Base-by-base conservation (phyloP, 2,888 invertebrate genomes). In the Diloba caeruleocephala region DNA sequence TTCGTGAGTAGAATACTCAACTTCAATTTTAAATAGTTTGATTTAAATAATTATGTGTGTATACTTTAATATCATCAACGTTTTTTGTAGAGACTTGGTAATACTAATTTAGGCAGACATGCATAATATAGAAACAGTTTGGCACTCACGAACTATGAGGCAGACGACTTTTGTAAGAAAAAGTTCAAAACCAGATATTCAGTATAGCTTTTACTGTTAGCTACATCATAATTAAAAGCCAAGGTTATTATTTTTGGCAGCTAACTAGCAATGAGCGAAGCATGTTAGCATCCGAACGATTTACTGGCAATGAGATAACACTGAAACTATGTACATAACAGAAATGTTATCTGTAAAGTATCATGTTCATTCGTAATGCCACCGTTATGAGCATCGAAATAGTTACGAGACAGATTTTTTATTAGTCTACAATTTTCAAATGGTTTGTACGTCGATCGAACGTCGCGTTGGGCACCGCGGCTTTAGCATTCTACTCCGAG, bases 401-500 rank as follows among this genome's bases (percentile, higher is more conserved):
- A 44, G 7, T 77, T 78, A 77, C 76, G 76, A 71, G 69, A 79
- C 72, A 68, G 76, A 78, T 73, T 76, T 74, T 66, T 73, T 62
- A 79, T 81, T 81, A 81, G 64, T 75, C 79, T 79, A 76, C 77
- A 73, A 81, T 78, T n/a, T 61, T 76, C 78, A 74, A 81, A 80
- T 78, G 75, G 66, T 71, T n/a, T n/a, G n/a, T n/a, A n/a, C n/a
- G n/a, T n/a, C n/a, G n/a, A n/a, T n/a, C n/a, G n/a, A 74, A 76
- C 71, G 72, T 64, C 73, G 78, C 78, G 76, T 74, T 78, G 74
- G 67, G 71, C 52, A 50, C 25, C 39, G 70, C 79, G 70, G 75
- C 78, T 74, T n/a, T 77, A 78, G 75, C 83, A 79, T 74, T 81
- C 79, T 78, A 79, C 79, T 84, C 76, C 58, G 88, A 90, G 92